These are phyloP conservation scores for Taenioides sp. DNA, from an alignment of 2,797 vertebrate species.

Conservation along the genomic window DNA sequence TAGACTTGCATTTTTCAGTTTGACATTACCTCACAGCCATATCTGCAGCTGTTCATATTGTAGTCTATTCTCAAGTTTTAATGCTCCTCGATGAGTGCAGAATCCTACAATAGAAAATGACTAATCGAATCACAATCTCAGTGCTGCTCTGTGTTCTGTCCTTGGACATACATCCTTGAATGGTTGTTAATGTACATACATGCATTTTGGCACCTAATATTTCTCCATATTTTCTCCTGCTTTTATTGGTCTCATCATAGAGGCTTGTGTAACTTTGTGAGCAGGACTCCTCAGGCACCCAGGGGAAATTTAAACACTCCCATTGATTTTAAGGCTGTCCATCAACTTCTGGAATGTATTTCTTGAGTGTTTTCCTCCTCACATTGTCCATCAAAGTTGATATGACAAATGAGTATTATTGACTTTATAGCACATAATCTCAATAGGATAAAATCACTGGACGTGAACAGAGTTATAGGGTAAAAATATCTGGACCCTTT, in stretches of 20 bases:
- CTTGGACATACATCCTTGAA: too few species aligned
- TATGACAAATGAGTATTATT: background rate
- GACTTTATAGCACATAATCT: background rate
- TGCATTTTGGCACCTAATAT: background rate
- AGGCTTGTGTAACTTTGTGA: slow-evolving; percentile 49
- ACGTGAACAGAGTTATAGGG: background rate
- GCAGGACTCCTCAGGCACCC: slow-evolving; percentile 37
- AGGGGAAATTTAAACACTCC: slow-evolving; percentile 57
- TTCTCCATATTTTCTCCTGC: slow-evolving; percentile 33
- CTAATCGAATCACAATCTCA: background rate
- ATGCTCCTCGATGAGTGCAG: background rate
- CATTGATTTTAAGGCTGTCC: slow-evolving; percentile 51
- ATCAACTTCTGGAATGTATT: slow-evolving; percentile 47
- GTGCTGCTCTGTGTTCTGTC: too few species aligned
- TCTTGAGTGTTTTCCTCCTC: slow-evolving; percentile 18
- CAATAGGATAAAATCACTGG: background rate
- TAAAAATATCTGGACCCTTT: slow-evolving; percentile 17
- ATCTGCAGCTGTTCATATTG: background rate
- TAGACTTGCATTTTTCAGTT: too few species aligned
- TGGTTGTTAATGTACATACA: background rate
- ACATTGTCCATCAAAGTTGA: slow-evolving; percentile 3
- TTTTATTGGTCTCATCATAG: slow-evolving; percentile 37
- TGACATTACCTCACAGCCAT: too few species aligned
- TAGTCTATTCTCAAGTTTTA: background rate
- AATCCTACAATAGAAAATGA: background rate